phyloP scores from a whole-genome alignment of 2,113 vertebrate species.

The Mustela lutreola region DNA sequence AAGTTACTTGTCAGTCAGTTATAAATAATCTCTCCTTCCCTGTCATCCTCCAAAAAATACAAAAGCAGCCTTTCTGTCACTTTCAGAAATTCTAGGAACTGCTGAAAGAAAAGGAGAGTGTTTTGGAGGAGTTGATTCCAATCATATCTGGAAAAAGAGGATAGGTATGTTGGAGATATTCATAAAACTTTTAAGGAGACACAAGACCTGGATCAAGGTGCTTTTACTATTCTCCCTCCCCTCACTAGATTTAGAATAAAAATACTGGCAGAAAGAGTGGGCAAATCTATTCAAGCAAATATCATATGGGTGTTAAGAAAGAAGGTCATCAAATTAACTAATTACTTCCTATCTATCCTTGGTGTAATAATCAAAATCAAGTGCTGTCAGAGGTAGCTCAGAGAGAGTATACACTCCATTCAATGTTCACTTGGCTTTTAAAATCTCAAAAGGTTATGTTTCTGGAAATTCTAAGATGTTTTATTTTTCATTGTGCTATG shows the following conservation, averaged over 20 bases:
- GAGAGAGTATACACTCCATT: neutral
- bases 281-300: conserved; percentile 72
- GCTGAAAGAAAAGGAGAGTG: conserved; percentile 32
- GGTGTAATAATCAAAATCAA: conserved; percentile 37
- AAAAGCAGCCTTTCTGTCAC: neutral
- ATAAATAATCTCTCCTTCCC: neutral
- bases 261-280: neutral
- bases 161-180: neutral
- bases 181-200: conserved; percentile 46
- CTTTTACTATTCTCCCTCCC: conserved; percentile 3
- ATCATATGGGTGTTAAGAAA: conserved; percentile 61
- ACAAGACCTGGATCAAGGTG: neutral
- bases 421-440: conserved; percentile 28
- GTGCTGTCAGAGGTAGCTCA: conserved; percentile 50
- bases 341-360: conserved; percentile 47
- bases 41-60: neutral
- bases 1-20: neutral
- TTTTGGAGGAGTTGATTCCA: neutral
- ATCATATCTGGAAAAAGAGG: neutral
- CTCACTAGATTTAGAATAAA: conserved; percentile 58
- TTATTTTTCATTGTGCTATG: neutral
- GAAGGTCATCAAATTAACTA: conserved; percentile 68
- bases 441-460: conserved; percentile 45
- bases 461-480: conserved; percentile 61
- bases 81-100: neutral